A percentile compares a stretch with the other conserved stretches of the same genome.
These are phyloP conservation scores for Polypterus bichir DNA, from an alignment of 2,113 vertebrate genomes.

Conservation along the genomic window DNA sequence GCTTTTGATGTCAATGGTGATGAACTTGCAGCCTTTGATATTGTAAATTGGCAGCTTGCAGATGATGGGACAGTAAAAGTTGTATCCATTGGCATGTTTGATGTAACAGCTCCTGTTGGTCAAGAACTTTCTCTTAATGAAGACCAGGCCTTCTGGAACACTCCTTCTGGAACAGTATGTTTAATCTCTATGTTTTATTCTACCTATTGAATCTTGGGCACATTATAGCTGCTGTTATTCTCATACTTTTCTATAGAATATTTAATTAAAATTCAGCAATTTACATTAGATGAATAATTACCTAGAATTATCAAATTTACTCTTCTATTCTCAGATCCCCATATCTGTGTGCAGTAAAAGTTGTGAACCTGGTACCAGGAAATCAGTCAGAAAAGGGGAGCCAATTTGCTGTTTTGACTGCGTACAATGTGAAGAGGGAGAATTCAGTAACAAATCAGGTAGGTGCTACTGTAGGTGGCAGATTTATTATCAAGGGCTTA, in stretches of 20 bases:
- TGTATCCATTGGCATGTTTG: slow-evolving; percentile 44
- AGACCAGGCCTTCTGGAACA: slow-evolving; percentile 36
- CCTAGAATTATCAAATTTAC: background rate
- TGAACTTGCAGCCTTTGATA: slow-evolving; percentile 44
- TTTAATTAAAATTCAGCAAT: too few relatives aligned
- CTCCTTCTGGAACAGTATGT: background rate
- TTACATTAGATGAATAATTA: background rate
- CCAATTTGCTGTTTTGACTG: slow-evolving; percentile 35
- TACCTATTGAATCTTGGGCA: too few relatives aligned
- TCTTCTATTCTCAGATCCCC: slow-evolving; percentile 30
- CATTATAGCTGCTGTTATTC: too few relatives aligned
- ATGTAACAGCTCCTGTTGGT: slow-evolving; percentile 19
- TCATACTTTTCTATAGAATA: too few relatives aligned
- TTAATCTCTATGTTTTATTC: too few relatives aligned
- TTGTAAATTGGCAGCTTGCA: slow-evolving; percentile 56
- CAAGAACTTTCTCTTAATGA: slow-evolving; percentile 39
- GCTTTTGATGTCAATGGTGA: slow-evolving; percentile 49
- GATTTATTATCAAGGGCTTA: too few relatives aligned
- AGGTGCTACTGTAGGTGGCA: background rate
- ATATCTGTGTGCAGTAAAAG: slow-evolving; percentile 36
- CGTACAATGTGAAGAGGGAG: slow-evolving; percentile 29
- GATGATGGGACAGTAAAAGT: slow-evolving; percentile 39
- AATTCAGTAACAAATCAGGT: slow-evolving; percentile 45
- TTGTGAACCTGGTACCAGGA: slow-evolving; percentile 44
- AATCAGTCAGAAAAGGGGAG: slow-evolving; percentile 37